Evolutionary conservation across 2,113 vertebrate species (phyloP).

Genomic region (Geococcyx californianus): DNA sequence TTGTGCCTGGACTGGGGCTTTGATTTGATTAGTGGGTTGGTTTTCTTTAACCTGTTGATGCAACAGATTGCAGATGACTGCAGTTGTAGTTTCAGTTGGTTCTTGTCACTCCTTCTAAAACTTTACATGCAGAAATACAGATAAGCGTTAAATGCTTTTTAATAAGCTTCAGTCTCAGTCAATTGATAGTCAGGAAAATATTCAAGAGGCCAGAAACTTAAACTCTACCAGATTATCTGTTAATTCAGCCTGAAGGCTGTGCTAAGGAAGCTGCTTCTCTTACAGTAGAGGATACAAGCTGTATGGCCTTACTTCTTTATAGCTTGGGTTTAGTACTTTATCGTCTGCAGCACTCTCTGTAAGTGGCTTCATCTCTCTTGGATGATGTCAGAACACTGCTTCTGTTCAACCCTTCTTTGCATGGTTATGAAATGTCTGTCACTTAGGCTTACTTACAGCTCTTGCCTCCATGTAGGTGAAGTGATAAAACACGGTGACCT

Average conservation of each 20-base stretch:
- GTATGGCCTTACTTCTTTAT: not conserved
- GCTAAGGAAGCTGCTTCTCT: not conserved
- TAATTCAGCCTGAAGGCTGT: not conserved
- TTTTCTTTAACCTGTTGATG: not conserved
- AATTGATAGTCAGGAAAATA: not conserved
- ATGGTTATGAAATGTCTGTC: not conserved
- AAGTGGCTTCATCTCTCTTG: not conserved
- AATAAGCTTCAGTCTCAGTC: not conserved
- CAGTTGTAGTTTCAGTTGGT: not conserved
- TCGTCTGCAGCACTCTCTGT: not conserved
- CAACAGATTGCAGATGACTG: not conserved
- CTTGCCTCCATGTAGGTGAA: conserved; percentile 76
- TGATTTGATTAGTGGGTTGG: not conserved
- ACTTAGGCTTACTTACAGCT: fast-evolving
- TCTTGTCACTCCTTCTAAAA: not conserved
- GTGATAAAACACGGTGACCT: conserved; percentile 87
- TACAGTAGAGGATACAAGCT: not conserved
- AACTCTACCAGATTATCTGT: not conserved
- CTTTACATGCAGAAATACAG: not conserved
- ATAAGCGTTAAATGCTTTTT: not conserved
- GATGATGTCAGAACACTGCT: not conserved
- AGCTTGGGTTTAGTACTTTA: not conserved
- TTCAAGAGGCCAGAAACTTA: not conserved
- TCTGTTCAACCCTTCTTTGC: not conserved
- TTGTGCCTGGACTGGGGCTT: not conserved